phyloP scores from a whole-genome alignment of 2,113 vertebrate genomes.

The Festucalex cinctus region DNA sequence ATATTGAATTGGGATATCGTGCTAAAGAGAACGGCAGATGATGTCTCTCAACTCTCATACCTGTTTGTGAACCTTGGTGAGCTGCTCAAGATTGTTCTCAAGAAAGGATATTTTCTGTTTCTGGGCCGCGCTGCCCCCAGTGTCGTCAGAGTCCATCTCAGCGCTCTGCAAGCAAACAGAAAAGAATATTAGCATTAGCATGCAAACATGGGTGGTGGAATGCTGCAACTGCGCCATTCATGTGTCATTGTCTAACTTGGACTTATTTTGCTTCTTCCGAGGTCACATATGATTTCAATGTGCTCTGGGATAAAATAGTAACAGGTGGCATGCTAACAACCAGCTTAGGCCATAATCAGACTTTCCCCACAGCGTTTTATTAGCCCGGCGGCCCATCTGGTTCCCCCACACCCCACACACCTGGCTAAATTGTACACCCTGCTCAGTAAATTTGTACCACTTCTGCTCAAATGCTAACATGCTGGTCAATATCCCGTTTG shows the following conservation, averaged over 20 bases:
- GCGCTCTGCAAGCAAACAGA: conserved; percentile 76
- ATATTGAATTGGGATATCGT: neutral
- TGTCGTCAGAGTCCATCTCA: conserved; percentile 93
- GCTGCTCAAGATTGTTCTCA: conserved; percentile 97
- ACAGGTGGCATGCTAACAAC: too few relatives aligned
- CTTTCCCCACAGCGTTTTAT: too few relatives aligned
- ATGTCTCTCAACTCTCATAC: conserved; percentile 52
- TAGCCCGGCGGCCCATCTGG: too few relatives aligned
- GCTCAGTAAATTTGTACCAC: neutral
- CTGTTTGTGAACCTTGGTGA: conserved; percentile 98
- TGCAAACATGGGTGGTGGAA: too few relatives aligned
- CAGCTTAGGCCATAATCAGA: too few relatives aligned
- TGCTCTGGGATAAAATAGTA: too few relatives aligned
- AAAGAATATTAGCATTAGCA: neutral
- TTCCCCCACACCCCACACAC: too few relatives aligned
- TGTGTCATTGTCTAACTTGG: neutral
- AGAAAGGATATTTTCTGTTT: conserved; percentile 98
- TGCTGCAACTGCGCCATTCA: neutral
- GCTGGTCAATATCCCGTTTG: neutral
- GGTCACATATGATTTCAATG: too few relatives aligned
- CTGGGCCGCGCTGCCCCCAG: conserved; percentile 92
- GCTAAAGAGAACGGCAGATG: neutral
- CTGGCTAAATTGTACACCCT: neutral
- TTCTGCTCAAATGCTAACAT: neutral
- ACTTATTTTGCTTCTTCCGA: too few relatives aligned